A percentile compares a stretch with the other conserved stretches of the same genome.
Evolutionary conservation across 2,888 invertebrate genomes (phyloP).

Genomic region (Galerucella calmariensis): DNA sequence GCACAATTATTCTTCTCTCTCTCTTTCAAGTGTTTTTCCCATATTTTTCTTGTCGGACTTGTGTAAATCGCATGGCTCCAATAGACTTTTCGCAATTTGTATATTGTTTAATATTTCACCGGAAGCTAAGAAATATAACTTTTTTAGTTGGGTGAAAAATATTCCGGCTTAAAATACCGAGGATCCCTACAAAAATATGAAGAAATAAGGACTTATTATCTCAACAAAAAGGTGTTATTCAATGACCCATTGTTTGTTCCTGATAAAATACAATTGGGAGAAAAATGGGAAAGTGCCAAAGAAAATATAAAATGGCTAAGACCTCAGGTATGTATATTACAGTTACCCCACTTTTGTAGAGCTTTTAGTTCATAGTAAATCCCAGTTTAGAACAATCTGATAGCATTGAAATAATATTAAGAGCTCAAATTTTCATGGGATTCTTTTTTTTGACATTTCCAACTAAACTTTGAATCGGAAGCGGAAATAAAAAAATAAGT

Average conservation of each 20-base stretch:
- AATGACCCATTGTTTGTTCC: slow-evolving; percentile 92
- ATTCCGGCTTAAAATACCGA: slow-evolving; percentile 71
- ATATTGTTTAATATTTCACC: too few species aligned
- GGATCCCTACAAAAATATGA: slow-evolving; percentile 71
- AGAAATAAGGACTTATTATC: slow-evolving; percentile 73
- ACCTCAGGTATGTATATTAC: slow-evolving; percentile 37
- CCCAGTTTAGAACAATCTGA: neutral
- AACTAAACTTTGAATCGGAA: too few species aligned
- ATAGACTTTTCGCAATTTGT: too few species aligned
- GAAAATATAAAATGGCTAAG: slow-evolving; percentile 42
- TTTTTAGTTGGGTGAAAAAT: slow-evolving; percentile 79
- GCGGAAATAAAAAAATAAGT: too few species aligned
- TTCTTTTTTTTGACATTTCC: too few species aligned
- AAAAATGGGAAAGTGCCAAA: slow-evolving; percentile 20
- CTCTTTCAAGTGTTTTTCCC: too few species aligned
- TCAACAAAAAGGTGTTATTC: slow-evolving; percentile 80
- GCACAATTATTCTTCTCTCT: too few species aligned
- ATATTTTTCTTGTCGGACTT: too few species aligned
- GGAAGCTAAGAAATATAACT: too few species aligned
- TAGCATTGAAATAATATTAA: neutral
- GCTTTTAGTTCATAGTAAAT: too few species aligned
- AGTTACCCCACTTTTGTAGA: neutral
- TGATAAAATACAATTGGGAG: slow-evolving; percentile 36
- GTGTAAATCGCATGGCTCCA: too few species aligned
- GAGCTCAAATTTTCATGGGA: too few species aligned